Percentiles rank a stretch among this genome's conserved stretches.
Evolutionary conservation across 2,797 vertebrate genomes (phyloP).

Genomic region (Acanthurus lineatus): DNA sequence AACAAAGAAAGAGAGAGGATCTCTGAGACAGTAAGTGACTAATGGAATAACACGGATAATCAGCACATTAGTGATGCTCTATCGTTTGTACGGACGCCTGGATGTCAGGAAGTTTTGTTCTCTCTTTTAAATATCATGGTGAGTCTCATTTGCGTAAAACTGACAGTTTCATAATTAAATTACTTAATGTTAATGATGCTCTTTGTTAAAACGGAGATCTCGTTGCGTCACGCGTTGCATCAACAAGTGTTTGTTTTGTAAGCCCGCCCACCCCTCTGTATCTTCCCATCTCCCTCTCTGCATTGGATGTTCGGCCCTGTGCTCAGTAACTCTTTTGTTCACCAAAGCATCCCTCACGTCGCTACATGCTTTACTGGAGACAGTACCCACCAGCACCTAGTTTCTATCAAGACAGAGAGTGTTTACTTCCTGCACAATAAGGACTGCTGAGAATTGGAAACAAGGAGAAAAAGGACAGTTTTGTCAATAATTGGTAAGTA

Average conservation of each 20-base stretch:
- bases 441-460: conserved; percentile 37
- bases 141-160: background rate
- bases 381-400: conserved; percentile 77
- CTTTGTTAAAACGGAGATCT: conserved; percentile 42
- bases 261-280: conserved; percentile 35
- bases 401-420: conserved; percentile 62
- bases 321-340: conserved; percentile 85
- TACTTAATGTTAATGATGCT: background rate
- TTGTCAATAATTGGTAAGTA: conserved; percentile 59
- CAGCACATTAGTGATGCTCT: conserved; percentile 60
- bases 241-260: conserved; percentile 53
- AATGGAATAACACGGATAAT: conserved; percentile 62
- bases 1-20: conserved; percentile 44
- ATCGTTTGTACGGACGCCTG: conserved; percentile 38
- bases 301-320: conserved; percentile 74
- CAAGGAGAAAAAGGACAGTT: conserved; percentile 17
- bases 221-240: conserved; percentile 25
- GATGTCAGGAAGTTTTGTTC: conserved; percentile 45
- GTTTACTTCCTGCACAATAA: conserved; percentile 48
- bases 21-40: conserved; percentile 57
- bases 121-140: conserved; percentile 17
- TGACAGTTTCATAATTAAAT: conserved; percentile 18
- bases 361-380: conserved; percentile 82
- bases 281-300: conserved; percentile 54
- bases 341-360: conserved; percentile 75